phyloP scores from a whole-genome alignment of 2,113 vertebrate species.

The Apus apus region DNA sequence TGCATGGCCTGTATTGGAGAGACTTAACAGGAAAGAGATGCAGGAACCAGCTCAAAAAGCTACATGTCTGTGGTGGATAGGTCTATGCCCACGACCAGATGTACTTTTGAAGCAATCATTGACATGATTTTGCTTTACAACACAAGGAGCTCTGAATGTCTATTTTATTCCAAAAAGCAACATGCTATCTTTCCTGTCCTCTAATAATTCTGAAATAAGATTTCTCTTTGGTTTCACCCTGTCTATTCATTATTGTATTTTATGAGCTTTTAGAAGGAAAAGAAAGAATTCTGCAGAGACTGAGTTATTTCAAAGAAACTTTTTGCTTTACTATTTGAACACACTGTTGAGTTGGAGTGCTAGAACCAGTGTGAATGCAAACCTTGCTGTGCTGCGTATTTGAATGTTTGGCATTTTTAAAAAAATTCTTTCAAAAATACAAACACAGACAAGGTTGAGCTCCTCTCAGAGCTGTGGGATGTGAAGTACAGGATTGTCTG shows the following conservation, averaged over 20 bases:
- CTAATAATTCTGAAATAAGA: background rate
- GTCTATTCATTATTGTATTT: background rate
- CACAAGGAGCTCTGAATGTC: background rate
- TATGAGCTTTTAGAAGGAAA: background rate
- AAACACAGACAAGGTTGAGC: background rate
- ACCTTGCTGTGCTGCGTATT: background rate
- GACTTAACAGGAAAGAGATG: background rate
- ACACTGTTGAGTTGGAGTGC: background rate
- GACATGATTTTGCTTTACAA: background rate
- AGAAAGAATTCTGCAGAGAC: background rate
- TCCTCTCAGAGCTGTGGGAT: background rate
- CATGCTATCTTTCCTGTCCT: background rate
- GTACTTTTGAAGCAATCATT: background rate
- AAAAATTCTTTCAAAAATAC: background rate
- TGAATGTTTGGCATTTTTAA: background rate
- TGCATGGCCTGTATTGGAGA: background rate
- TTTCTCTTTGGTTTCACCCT: background rate
- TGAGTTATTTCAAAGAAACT: background rate
- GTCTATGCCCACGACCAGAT: background rate
- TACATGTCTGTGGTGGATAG: fast-evolving
- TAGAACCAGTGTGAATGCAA: background rate
- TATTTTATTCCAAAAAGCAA: background rate
- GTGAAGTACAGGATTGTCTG: background rate
- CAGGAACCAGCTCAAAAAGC: background rate
- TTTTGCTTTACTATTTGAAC: background rate